Evolutionary conservation across 2,113 vertebrate species (phyloP).

Genomic region (Epinephelus moara): DNA sequence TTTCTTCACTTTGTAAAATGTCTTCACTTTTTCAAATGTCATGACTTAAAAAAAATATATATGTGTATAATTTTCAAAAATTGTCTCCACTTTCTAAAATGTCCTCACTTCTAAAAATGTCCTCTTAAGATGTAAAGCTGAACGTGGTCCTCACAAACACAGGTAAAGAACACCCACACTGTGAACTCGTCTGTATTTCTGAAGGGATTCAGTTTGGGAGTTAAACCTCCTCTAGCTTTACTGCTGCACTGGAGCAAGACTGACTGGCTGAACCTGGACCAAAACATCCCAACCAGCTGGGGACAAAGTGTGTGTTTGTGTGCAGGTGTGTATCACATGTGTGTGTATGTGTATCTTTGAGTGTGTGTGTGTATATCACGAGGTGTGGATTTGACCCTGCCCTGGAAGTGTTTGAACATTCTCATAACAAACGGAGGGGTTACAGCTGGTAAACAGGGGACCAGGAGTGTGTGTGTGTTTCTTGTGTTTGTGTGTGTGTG

Average conservation of each 20-base stretch:
- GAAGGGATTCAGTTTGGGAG: slow-evolving; percentile 21
- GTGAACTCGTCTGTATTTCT: not conserved
- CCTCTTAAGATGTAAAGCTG: no score
- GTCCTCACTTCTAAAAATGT: not conserved
- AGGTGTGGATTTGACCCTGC: slow-evolving; percentile 32
- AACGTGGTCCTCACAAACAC: not conserved
- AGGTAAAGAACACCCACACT: not conserved
- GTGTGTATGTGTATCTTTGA: not conserved
- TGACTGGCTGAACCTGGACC: slow-evolving; percentile 46
- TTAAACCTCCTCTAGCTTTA: slow-evolving; percentile 46
- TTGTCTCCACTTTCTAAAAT: not conserved
- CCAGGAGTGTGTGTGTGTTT: slow-evolving; percentile 7
- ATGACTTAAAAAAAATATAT: no score
- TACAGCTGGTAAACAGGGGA: slow-evolving; percentile 33
- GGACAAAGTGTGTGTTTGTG: slow-evolving; percentile 16
- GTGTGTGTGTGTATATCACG: not conserved
- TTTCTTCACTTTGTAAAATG: no score
- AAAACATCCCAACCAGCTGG: slow-evolving; percentile 16
- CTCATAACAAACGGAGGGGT: slow-evolving; percentile 41
- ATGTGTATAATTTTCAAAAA: no score
- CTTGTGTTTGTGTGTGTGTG: slow-evolving; percentile 17
- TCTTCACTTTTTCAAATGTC: no score
- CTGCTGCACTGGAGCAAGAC: slow-evolving; percentile 42
- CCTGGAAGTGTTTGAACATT: slow-evolving; percentile 59
- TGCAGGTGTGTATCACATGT: slow-evolving; percentile 10